phyloP scores from a whole-genome alignment of 2,113 vertebrate genomes.

The Patagioenas fasciata region DNA sequence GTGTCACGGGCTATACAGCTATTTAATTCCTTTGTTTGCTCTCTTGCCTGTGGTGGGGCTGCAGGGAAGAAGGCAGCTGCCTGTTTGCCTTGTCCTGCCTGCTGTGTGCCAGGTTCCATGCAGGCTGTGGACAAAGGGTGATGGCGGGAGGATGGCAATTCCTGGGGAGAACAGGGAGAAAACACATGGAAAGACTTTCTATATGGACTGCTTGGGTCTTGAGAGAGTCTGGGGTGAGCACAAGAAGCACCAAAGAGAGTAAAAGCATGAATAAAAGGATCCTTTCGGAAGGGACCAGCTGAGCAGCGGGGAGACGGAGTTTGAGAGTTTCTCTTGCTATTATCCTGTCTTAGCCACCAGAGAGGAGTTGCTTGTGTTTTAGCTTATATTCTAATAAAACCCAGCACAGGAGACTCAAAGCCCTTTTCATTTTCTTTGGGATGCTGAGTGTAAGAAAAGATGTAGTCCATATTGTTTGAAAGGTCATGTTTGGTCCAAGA shows the following conservation, averaged over 20 bases:
- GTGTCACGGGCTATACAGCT: neutral
- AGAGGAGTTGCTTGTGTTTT: neutral
- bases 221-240: neutral
- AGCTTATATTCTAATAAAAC: neutral
- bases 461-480: neutral
- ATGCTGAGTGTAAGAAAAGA: neutral
- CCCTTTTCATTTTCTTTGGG: neutral
- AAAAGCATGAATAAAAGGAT: neutral
- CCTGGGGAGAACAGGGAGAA: neutral
- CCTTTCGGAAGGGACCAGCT: neutral
- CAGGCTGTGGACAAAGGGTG: neutral
- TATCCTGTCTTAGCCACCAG: neutral
- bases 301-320: neutral
- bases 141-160: neutral
- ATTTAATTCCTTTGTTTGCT: neutral
- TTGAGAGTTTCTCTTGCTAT: neutral
- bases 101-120: accelerated
- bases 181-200: neutral
- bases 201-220: neutral
- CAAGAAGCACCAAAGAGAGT: neutral
- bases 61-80: neutral
- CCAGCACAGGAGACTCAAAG: neutral
- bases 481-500: neutral
- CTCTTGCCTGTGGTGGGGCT: neutral
- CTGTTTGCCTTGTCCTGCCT: neutral